These are phyloP conservation scores for Agrochola lota DNA, from an alignment of 2,888 invertebrate species.

Conservation along the genomic window DNA sequence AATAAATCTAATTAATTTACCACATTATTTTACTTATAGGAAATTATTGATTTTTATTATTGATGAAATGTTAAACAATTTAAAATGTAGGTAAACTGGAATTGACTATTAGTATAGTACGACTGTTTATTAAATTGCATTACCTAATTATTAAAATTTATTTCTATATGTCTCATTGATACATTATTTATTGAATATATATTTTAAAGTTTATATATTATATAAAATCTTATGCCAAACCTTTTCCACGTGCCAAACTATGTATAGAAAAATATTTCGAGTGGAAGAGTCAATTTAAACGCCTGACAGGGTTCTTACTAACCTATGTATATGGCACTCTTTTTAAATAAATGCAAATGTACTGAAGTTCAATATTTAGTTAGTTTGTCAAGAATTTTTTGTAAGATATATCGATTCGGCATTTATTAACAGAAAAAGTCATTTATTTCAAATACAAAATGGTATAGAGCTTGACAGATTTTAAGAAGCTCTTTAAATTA, in stretches of 20 bases:
- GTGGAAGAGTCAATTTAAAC: constrained; percentile 48
- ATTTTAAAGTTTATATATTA: not conserved
- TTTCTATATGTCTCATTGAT: constrained; percentile 4
- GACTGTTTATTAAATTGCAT: constrained; percentile 21
- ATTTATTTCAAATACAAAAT: not conserved
- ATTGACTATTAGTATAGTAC: constrained; percentile 56
- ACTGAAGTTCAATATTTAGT: constrained; percentile 16
- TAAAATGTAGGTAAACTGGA: constrained; percentile 58
- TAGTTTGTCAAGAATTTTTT: constrained; percentile 30
- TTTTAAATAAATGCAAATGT: constrained; percentile 34
- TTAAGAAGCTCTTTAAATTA: constrained; percentile 10
- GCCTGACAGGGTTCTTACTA: constrained; percentile 34
- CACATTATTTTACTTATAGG: not conserved
- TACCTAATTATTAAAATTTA: not conserved
- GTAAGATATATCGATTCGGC: constrained; percentile 32
- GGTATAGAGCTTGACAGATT: not conserved
- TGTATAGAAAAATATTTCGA: constrained; percentile 21
- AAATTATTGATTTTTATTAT: constrained; percentile 25
- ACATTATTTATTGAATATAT: constrained; percentile 2
- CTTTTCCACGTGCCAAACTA: constrained; percentile 58
- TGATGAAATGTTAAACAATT: constrained; percentile 40
- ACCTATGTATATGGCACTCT: constrained; percentile 21
- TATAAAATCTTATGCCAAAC: constrained; percentile 27
- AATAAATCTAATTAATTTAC: constrained; percentile 52
- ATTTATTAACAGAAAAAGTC: constrained; percentile 4